Base-by-base conservation (phyloP, 64 coral and sea anemone species). In the Stylophora pistillata region DNA sequence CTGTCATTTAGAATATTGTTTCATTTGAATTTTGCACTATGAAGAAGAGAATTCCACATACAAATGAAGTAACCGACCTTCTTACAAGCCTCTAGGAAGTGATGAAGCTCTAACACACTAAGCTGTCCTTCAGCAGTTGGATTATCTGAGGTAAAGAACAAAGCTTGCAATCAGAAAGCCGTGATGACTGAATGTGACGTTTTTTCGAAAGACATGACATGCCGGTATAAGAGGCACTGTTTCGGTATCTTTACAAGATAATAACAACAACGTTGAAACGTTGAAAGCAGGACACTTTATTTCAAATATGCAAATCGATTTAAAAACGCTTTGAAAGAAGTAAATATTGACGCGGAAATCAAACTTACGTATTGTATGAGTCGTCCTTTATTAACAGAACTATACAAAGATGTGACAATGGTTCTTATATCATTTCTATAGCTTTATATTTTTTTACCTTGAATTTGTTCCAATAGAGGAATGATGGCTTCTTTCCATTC, bases 401-500 rank as follows among this genome's bases (percentile, higher is more conserved):
- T 9, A 65, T 23, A 65, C 20, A 65, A 68, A n/a, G 23, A 21
- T 25, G 23, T n/a, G 64, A 88, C 58, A 76, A 88, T 18, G 53
- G 14, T 57, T 27, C 9, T 76, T 28, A 9, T 23, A 17, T 47
- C 37, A 47, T 4, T 47, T 47, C 37, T 4, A 47, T 47, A 47
- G 37, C 37, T 53, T 59, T 56, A n/a, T n/a, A n/a, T 73, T 88
- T 96, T 73, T 84, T 70, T 84, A 84, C 80, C 80, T 84, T 84
- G 60, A 34, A 26, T 84, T 26, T 84, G 62, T 23, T 84, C 62
- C 21, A 95, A 79, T 9, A 89, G 93, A 21, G 86, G 82, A 41
- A 82, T 80, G 15, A 99, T 99, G 27, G 72, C 82, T 87, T 95
- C 89, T 61, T 99, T 99, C 97, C 97, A 99, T 6, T 99, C 97